Percentiles rank a stretch among this genome's conserved stretches.
Conservation (phyloP, 2,888 invertebrate genomes). For the Notocelia uddmanniana region DNA sequence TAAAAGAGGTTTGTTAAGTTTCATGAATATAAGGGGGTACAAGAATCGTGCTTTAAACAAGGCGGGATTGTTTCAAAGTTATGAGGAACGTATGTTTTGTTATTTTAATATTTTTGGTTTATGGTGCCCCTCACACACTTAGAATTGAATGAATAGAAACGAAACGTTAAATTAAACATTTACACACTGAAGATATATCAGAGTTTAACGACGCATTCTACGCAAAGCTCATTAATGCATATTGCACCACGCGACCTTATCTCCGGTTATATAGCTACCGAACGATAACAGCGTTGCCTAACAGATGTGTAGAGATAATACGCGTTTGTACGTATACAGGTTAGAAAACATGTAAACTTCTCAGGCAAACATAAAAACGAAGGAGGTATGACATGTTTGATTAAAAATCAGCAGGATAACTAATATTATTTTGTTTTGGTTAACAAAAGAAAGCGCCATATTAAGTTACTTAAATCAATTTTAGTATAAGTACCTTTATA, state of each 20-base stretch:
- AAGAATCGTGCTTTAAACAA: too few species aligned
- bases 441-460: too few species aligned
- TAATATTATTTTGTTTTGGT: too few species aligned
- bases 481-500: too few species aligned
- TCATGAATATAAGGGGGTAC: too few species aligned
- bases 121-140: background rate
- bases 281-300: slow-evolving; percentile 41
- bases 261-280: slow-evolving; percentile 25
- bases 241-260: slow-evolving; percentile 43
- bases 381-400: background rate
- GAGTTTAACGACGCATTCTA: slow-evolving; percentile 40
- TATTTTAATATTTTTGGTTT: background rate
- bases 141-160: background rate
- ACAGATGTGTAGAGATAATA: slow-evolving; percentile 37
- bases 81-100: background rate
- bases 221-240: slow-evolving; percentile 42
- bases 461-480: too few species aligned
- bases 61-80: too few species aligned
- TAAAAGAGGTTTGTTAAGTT: too few species aligned
- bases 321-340: slow-evolving; percentile 6
- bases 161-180: too few species aligned
- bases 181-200: background rate
- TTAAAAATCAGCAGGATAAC: too few species aligned
- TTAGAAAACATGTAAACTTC: slow-evolving; percentile 15
- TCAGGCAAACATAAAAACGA: background rate